These are phyloP conservation scores for Raillietiella orientalis DNA, from an alignment of 2,888 invertebrate species.

Conservation along the genomic window DNA sequence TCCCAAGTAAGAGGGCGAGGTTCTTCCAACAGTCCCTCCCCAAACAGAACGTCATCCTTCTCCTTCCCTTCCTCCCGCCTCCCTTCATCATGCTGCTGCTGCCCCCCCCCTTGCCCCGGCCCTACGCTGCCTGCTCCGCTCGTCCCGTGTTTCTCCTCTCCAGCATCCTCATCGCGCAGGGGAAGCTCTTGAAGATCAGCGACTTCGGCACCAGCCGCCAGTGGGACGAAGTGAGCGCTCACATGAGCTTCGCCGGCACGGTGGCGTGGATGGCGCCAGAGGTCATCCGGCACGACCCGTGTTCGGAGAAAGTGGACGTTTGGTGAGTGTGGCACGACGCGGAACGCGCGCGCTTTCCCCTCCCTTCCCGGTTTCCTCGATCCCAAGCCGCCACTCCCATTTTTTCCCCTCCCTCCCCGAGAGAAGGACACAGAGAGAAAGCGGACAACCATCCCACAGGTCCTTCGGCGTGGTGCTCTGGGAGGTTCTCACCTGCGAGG, in stretches of 20 bases:
- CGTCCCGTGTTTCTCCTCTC: constrained; percentile 9
- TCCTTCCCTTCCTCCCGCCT: no score
- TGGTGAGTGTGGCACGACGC: no score
- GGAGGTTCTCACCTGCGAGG: constrained; percentile 83
- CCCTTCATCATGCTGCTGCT: no score
- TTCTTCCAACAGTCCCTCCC: constrained; percentile 1
- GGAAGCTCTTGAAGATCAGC: constrained; percentile 63
- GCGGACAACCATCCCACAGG: constrained; percentile 12
- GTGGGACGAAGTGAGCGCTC: constrained; percentile 74
- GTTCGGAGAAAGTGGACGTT: constrained; percentile 89
- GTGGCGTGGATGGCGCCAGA: constrained; percentile 99
- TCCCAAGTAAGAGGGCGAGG: constrained; percentile 93
- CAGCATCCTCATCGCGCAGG: constrained; percentile 51
- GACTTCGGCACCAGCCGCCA: constrained; percentile 90
- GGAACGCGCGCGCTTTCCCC: no score
- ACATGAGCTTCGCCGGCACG: constrained; percentile 94
- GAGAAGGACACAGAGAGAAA: not conserved
- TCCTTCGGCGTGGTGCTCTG: constrained; percentile 91
- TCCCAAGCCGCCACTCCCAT: not conserved
- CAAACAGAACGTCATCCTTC: no score
- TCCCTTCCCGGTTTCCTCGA: no score
- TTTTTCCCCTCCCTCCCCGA: not conserved
- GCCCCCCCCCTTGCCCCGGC: no score
- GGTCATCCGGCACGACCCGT: constrained; percentile 80
- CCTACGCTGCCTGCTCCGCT: no score